Percentiles rank a stretch among this genome's conserved stretches.
phyloP scores from a whole-genome alignment of 2,888 invertebrate species.

The Eulithis prunata region DNA sequence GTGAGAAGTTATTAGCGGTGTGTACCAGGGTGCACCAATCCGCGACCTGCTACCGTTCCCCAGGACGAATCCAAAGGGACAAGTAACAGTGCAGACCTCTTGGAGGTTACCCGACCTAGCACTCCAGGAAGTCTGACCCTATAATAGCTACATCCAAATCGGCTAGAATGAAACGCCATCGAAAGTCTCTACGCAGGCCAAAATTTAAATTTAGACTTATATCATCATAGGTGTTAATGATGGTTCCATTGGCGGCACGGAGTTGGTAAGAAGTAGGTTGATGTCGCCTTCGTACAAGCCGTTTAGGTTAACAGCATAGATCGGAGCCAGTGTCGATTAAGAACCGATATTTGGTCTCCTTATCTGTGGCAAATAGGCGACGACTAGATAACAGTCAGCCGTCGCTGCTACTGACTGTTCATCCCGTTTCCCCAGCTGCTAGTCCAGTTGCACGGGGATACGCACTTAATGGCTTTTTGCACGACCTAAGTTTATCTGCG shows the following conservation, averaged over 20 bases:
- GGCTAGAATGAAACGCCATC: not conserved
- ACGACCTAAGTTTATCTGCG: no score
- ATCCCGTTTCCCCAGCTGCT: not conserved
- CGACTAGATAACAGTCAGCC: not conserved
- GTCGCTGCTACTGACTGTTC: slow-evolving; percentile 1
- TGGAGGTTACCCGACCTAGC: no score
- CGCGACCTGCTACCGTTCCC: no score
- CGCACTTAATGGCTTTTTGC: not conserved
- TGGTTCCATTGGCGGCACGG: not conserved
- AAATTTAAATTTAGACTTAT: not conserved
- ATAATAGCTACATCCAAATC: not conserved
- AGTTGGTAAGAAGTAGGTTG: not conserved
- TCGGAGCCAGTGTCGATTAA: not conserved
- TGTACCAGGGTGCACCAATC: no score
- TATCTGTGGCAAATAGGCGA: not conserved
- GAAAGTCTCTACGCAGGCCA: not conserved
- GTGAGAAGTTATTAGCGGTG: no score
- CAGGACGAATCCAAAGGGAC: no score
- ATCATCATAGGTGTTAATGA: not conserved
- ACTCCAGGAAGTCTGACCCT: not conserved
- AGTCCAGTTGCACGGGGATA: not conserved
- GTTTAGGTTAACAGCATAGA: not conserved
- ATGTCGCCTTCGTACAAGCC: not conserved
- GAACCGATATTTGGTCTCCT: not conserved
- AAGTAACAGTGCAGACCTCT: not conserved